phyloP scores from a whole-genome alignment of 2,888 invertebrate species.

The Venustoraphidia nigricollis region DNA sequence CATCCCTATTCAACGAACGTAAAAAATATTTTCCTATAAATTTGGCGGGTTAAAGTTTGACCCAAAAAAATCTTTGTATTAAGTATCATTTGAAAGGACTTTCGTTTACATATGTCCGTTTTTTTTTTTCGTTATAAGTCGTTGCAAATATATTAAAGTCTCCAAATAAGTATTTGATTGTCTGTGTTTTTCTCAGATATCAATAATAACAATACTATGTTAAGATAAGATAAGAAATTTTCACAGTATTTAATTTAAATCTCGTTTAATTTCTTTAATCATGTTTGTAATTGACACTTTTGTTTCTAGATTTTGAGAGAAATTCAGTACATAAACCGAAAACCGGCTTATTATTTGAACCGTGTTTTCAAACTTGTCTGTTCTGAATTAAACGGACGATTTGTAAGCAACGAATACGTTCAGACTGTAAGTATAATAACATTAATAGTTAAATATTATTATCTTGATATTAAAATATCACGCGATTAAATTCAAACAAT shows the following conservation, averaged over 20 bases:
- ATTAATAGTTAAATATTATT: not conserved
- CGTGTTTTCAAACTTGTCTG: constrained; percentile 92
- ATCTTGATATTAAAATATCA: constrained; percentile 2
- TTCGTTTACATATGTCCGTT: too few relatives aligned
- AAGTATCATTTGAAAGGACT: too few relatives aligned
- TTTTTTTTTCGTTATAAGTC: too few relatives aligned
- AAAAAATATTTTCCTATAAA: too few relatives aligned
- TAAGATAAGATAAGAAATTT: constrained; percentile 24
- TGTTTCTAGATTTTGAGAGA: constrained; percentile 42
- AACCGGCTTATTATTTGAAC: constrained; percentile 90
- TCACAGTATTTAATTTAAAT: constrained; percentile 14
- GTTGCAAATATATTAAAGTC: too few relatives aligned
- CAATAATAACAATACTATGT: constrained; percentile 21
- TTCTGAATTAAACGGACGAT: constrained; percentile 82
- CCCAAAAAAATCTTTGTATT: too few relatives aligned
- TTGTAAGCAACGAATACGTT: constrained; percentile 90
- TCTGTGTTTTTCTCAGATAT: not conserved
- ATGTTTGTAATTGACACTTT: not conserved
- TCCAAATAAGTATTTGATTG: too few relatives aligned
- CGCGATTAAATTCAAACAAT: not conserved
- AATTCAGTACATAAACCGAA: constrained; percentile 87
- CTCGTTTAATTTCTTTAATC: not conserved
- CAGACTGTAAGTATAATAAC: constrained; percentile 51
- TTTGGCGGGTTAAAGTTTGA: too few relatives aligned
- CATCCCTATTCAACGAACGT: too few relatives aligned